A percentile compares a stretch with the other conserved stretches of the same genome.
Conservation (phyloP, 1,140 invertebrate species). For the Geopemphigus sp. region DNA sequence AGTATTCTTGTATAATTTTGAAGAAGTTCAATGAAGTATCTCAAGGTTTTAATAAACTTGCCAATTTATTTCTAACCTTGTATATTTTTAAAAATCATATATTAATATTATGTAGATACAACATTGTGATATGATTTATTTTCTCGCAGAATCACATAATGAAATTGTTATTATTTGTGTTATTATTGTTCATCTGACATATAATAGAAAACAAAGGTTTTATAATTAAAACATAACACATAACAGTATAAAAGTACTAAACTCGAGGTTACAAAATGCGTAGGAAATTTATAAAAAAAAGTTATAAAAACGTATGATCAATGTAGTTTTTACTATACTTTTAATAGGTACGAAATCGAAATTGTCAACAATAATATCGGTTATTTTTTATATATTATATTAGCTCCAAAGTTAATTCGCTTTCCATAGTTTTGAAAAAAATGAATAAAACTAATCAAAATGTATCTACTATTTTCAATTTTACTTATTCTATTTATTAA, state of each 20-base stretch:
- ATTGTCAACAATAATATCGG: neutral
- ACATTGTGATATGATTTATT: conserved; percentile 6
- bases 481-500: too few species aligned
- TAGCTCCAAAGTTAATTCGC: neutral
- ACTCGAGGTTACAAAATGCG: neutral
- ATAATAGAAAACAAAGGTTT: neutral
- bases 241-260: neutral
- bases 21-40: conserved; percentile 11
- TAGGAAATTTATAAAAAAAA: neutral
- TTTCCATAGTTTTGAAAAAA: neutral
- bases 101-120: neutral
- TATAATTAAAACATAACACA: conserved; percentile 9
- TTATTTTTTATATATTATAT: neutral
- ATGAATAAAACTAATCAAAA: too few species aligned
- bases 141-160: conserved; percentile 19
- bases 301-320: neutral
- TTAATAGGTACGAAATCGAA: neutral
- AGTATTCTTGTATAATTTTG: neutral
- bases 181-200: neutral
- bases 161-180: neutral
- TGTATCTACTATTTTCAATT: too few species aligned
- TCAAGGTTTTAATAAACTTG: neutral
- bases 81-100: neutral
- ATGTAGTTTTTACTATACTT: neutral
- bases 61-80: conserved; percentile 9